phyloP scores from a whole-genome alignment of 2,113 vertebrate genomes.

The Oryzias javanicus region DNA sequence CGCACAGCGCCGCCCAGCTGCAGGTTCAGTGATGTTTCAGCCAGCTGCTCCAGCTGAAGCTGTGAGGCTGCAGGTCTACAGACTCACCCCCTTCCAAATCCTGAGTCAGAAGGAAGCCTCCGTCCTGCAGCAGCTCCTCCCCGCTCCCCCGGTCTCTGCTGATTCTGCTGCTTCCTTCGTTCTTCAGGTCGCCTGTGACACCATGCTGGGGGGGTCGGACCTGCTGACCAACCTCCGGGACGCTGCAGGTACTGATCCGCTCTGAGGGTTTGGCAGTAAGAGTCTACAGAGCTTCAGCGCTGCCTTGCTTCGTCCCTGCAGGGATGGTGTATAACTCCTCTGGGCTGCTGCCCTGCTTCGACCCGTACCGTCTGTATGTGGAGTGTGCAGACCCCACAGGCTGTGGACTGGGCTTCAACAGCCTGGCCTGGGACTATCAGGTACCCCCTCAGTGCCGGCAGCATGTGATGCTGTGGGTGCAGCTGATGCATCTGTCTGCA shows the following conservation, averaged over 20 bases:
- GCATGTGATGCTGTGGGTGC: too few relatives aligned
- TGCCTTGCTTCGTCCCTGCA: slow-evolving; percentile 48
- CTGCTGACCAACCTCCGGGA: slow-evolving; percentile 79
- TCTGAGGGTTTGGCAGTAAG: too few relatives aligned
- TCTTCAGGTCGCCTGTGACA: slow-evolving; percentile 83
- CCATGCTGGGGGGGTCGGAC: slow-evolving; percentile 73
- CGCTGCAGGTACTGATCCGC: slow-evolving; percentile 74
- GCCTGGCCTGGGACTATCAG: slow-evolving; percentile 95
- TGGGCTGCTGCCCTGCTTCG: slow-evolving; percentile 68
- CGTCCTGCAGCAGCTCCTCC: too few relatives aligned
- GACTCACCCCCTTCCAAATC: too few relatives aligned
- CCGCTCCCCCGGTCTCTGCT: too few relatives aligned
- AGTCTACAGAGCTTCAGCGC: too few relatives aligned
- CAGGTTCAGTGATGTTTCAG: too few relatives aligned
- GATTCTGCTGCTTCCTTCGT: background rate
- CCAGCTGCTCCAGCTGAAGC: too few relatives aligned
- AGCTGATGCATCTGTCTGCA: too few relatives aligned
- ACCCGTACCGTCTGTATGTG: slow-evolving; percentile 81
- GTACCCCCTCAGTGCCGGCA: slow-evolving; percentile 51
- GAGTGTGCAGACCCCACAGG: slow-evolving; percentile 90
- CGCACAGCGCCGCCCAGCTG: too few relatives aligned
- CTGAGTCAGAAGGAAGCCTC: too few relatives aligned
- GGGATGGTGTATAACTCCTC: slow-evolving; percentile 90
- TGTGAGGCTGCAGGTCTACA: too few relatives aligned
- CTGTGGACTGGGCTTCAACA: slow-evolving; percentile 80